phyloP scores from a whole-genome alignment of 2,113 vertebrate genomes.

The Rhynchomys soricoides region DNA sequence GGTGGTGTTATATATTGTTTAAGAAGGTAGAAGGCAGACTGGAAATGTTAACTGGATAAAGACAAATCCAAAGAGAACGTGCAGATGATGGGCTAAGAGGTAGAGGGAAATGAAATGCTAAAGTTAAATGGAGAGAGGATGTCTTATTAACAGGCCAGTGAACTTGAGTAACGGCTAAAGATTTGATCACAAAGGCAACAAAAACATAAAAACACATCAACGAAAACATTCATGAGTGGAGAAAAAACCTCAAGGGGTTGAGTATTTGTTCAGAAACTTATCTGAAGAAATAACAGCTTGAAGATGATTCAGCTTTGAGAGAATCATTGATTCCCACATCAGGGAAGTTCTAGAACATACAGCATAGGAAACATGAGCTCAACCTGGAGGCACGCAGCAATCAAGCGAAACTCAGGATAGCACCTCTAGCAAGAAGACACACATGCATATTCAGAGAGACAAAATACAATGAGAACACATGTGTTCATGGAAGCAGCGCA shows the following conservation, averaged over 20 bases:
- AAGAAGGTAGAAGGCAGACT: neutral
- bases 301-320: slow-evolving; percentile 9
- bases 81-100: neutral
- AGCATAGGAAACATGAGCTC: neutral
- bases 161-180: slow-evolving; percentile 2
- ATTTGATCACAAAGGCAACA: neutral
- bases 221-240: neutral
- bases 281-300: slow-evolving; percentile 11
- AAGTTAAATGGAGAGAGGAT: neutral
- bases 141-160: slow-evolving; percentile 3
- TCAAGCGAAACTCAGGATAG: slow-evolving; percentile 16
- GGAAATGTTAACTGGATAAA: neutral
- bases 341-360: neutral
- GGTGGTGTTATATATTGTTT: neutral
- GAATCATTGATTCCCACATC: neutral
- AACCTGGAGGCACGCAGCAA: neutral
- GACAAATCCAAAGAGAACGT: neutral
- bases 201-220: neutral
- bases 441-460: neutral
- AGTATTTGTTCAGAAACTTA: neutral
- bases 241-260: neutral
- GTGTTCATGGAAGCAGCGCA: neutral
- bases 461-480: neutral
- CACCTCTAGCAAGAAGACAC: neutral
- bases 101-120: neutral